Percentiles rank a stretch among this genome's conserved stretches.
These are phyloP conservation scores for Apis florea DNA, from an alignment of 1,140 invertebrate genomes.

Conservation along the genomic window DNA sequence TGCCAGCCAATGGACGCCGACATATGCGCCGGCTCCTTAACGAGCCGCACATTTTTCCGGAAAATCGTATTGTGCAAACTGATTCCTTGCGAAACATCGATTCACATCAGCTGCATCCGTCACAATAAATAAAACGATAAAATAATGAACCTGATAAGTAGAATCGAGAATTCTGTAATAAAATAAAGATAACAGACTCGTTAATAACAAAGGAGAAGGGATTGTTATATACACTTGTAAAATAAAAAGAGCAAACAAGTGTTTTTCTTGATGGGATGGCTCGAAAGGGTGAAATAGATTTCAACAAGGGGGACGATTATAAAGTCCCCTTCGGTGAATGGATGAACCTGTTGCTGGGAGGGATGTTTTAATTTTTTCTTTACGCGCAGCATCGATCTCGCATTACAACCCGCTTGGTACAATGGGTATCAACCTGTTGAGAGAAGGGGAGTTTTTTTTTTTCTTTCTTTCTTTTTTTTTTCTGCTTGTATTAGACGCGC, in stretches of 20 bases:
- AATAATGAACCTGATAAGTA: not conserved
- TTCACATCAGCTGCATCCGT: not conserved
- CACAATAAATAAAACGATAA: not conserved
- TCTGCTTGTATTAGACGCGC: slow-evolving; percentile 58
- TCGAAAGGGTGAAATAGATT: slow-evolving; percentile 30
- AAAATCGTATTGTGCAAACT: not conserved
- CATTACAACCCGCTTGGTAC: slow-evolving; percentile 52
- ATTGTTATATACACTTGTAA: too few species aligned
- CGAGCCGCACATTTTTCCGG: slow-evolving; percentile 33
- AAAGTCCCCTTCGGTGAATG: slow-evolving; percentile 39
- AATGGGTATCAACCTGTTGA: slow-evolving; percentile 68
- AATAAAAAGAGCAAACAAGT: too few species aligned
- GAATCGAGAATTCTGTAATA: not conserved
- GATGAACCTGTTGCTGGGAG: slow-evolving; percentile 55
- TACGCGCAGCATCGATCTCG: slow-evolving; percentile 49
- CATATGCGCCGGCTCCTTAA: slow-evolving; percentile 33
- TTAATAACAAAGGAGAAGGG: too few species aligned
- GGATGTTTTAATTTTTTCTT: slow-evolving; percentile 61
- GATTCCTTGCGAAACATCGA: not conserved
- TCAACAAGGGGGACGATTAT: slow-evolving; percentile 26
- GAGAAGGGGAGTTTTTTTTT: slow-evolving; percentile 67
- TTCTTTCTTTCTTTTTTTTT: too few species aligned
- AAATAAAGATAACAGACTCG: too few species aligned
- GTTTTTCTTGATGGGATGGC: not conserved
- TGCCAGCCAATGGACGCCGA: not conserved